Base-by-base conservation (phyloP, 2,888 invertebrate genomes). In the Limnephilus auricula region DNA sequence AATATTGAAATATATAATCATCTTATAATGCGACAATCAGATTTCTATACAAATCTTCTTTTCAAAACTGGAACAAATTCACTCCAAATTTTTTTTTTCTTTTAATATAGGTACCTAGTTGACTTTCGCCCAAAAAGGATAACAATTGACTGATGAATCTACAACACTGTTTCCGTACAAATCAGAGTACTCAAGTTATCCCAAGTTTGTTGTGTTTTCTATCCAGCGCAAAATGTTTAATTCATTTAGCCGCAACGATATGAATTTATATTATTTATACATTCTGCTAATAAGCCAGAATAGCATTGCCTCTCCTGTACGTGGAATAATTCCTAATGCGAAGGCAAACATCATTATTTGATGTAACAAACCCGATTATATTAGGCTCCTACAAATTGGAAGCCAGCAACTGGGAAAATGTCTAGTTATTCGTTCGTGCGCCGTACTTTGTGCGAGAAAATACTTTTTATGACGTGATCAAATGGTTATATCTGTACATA, bases 171-270 rank as follows among this genome's bases (percentile, higher is more conserved):
- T 65, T 65, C 2, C 87, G 31, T 65, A n/a, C 50, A 40, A 50
- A 40, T 31, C 65, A 32, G 87, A 32, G 30, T 30, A 50, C 6
- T 15, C 10, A 32, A n/a, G 50, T 18, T 50, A 4, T 25, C 50
- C 18, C 30, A 45, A 50, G 31, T 32, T 45, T 50, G 32, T 32
- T 84, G 32, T 65, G 79, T 37, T n/a, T 65, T 82, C 30, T 80
- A 90, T 82, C 83, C 45, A 84, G 65, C 65, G 65, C 65, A 65
- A 65, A 85, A 90, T 90, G 90, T 90, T 86, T 90, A 90, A 90
- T 90, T 90, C 90, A 90, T 90, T 86, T 34, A 34, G 32, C 34
- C 34, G 82, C 82, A 34, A n/a, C 32, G 32, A 82, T 82, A 32
- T 34, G 82, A 32, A 34, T 32, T 82, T 82, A 15, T 65, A 65